Evolutionary conservation across 2,888 invertebrate species (phyloP).

Genomic region (Sepioteuthis lessoniana): DNA sequence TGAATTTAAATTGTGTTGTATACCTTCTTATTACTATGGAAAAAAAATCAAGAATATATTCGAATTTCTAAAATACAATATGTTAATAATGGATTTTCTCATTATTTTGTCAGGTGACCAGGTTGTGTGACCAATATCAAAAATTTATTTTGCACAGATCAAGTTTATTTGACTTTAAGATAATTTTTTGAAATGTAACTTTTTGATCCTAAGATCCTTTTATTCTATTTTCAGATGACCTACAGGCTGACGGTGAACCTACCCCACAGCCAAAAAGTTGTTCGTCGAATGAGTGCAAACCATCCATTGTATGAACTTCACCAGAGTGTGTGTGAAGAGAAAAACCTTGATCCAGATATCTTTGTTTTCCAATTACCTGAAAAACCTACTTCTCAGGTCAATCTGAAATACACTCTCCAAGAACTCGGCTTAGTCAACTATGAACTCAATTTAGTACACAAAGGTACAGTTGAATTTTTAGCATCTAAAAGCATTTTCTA

Average conservation of each 20-base stretch:
- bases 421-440: background rate
- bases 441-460: constrained; percentile 42
- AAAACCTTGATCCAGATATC: constrained; percentile 37
- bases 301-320: constrained; percentile 23
- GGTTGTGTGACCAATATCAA: too few species aligned
- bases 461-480: background rate
- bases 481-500: background rate
- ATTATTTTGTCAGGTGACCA: too few species aligned
- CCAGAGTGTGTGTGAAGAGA: constrained; percentile 39
- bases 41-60: too few species aligned
- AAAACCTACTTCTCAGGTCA: background rate
- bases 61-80: too few species aligned
- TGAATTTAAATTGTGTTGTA: too few species aligned
- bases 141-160: too few species aligned
- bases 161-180: too few species aligned
- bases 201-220: too few species aligned
- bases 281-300: constrained; percentile 41
- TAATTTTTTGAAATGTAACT: too few species aligned
- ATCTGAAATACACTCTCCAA: constrained; percentile 34
- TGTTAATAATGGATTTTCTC: too few species aligned
- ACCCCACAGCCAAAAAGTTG: constrained; percentile 42
- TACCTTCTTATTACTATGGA: too few species aligned
- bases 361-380: constrained; percentile 40
- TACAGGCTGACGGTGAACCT: constrained; percentile 43
- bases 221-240: constrained; percentile 35